A percentile compares a stretch with the other conserved stretches of the same genome.
phyloP scores from a whole-genome alignment of 2,113 vertebrate genomes.

The Acrocephalus kingi region DNA sequence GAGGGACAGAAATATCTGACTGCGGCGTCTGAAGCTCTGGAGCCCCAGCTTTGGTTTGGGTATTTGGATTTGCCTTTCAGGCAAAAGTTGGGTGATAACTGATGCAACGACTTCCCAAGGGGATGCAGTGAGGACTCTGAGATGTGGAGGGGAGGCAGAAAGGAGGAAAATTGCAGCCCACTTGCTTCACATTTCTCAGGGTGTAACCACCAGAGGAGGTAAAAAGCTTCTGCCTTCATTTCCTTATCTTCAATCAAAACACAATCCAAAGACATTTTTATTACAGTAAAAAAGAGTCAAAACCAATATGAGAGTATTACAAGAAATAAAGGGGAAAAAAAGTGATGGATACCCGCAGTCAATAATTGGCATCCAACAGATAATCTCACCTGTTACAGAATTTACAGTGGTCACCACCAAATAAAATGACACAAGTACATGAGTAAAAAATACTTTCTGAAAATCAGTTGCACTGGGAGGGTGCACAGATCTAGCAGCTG shows the following conservation, averaged over 20 bases:
- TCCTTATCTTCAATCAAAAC: background rate
- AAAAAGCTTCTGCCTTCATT: background rate
- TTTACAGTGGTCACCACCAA: background rate
- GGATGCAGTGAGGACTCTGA: background rate
- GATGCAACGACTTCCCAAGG: background rate
- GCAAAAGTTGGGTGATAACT: background rate
- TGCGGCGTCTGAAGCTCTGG: fast-evolving
- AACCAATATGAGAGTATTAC: fast-evolving
- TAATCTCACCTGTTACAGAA: background rate
- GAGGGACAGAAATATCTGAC: background rate
- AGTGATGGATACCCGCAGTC: background rate
- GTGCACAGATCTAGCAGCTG: background rate
- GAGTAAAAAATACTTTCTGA: background rate
- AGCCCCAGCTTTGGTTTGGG: background rate
- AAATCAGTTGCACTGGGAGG: background rate
- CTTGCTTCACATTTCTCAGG: background rate
- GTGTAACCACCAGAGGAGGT: background rate
- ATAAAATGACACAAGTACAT: background rate
- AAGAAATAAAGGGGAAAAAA: background rate
- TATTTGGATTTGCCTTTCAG: background rate
- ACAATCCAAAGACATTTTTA: background rate
- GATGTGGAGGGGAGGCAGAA: background rate
- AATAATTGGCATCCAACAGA: background rate
- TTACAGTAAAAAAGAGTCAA: background rate
- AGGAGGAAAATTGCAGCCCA: background rate